phyloP scores from a whole-genome alignment of 2,888 invertebrate genomes.

The Leptinotarsa haldemani region DNA sequence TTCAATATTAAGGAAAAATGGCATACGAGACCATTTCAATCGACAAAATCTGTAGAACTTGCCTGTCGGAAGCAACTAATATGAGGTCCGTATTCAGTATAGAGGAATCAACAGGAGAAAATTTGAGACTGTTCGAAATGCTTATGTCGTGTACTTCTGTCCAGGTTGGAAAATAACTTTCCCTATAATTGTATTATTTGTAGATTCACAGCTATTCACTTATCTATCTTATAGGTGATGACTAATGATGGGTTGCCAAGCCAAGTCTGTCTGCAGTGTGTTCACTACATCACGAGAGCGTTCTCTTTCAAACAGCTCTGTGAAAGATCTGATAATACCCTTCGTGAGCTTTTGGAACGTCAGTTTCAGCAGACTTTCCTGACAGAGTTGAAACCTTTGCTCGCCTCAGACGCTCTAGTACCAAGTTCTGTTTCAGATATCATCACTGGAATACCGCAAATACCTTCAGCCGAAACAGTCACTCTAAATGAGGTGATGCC shows the following conservation, averaged over 20 bases:
- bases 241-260: slow-evolving; percentile 63
- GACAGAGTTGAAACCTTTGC: slow-evolving; percentile 50
- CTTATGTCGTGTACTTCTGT: slow-evolving; percentile 62
- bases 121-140: slow-evolving; percentile 60
- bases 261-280: slow-evolving; percentile 63
- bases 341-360: slow-evolving; percentile 57
- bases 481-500: slow-evolving; percentile 1
- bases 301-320: slow-evolving; percentile 64
- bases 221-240: slow-evolving; percentile 52
- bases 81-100: slow-evolving; percentile 61
- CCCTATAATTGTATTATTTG: not conserved
- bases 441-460: slow-evolving; percentile 17
- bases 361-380: slow-evolving; percentile 46
- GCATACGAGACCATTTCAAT: slow-evolving; percentile 54
- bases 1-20: slow-evolving; percentile 45
- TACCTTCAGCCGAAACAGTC: not conserved
- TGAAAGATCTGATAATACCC: slow-evolving; percentile 61
- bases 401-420: slow-evolving; percentile 38
- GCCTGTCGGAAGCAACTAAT: slow-evolving; percentile 59
- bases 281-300: slow-evolving; percentile 60
- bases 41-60: slow-evolving; percentile 64
- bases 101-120: slow-evolving; percentile 58
- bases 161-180: slow-evolving; percentile 53
- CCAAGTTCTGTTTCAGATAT: slow-evolving; percentile 20
- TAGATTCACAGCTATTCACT: not conserved